Percentiles rank a stretch among this genome's conserved stretches.
Evolutionary conservation across 2,888 invertebrate genomes (phyloP).

Genomic region (Dryadula phaetusa): DNA sequence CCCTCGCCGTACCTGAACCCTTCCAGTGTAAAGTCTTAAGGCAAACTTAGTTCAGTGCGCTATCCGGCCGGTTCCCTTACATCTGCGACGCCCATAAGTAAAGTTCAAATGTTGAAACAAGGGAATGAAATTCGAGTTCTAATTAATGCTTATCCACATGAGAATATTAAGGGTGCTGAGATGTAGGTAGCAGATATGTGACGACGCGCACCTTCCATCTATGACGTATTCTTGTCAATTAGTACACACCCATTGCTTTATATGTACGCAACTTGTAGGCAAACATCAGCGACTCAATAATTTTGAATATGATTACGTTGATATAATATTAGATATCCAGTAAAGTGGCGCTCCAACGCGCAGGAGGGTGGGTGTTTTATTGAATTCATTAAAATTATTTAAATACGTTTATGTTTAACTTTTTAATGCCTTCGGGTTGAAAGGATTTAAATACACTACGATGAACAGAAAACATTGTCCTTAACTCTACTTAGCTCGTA

Average conservation of each 20-base stretch:
- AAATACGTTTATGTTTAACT: conserved; percentile 13
- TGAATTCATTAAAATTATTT: conserved; percentile 32
- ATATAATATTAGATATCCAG: conserved; percentile 31
- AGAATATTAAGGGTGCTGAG: conserved; percentile 59
- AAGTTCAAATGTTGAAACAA: conserved; percentile 68
- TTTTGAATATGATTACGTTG: conserved; percentile 40
- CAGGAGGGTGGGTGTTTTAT: conserved; percentile 27
- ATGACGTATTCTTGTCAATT: conserved; percentile 71
- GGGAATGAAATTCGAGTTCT: conserved; percentile 67
- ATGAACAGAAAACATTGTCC: not conserved
- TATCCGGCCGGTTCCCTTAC: conserved; percentile 52
- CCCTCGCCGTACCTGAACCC: conserved; percentile 46
- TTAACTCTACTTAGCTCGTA: conserved; percentile 6
- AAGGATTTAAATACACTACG: conserved; percentile 12
- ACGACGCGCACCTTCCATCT: conserved; percentile 56
- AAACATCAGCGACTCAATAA: conserved; percentile 45
- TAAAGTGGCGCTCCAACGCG: conserved; percentile 11
- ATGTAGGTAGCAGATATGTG: conserved; percentile 51
- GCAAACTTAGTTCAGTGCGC: conserved; percentile 49
- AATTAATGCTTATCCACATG: conserved; percentile 68
- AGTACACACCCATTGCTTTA: conserved; percentile 52
- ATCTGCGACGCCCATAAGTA: conserved; percentile 57
- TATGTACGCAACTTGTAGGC: conserved; percentile 29
- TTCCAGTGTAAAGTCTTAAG: conserved; percentile 44
- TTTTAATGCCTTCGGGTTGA: conserved; percentile 6